A percentile compares a stretch with the other conserved stretches of the same genome.
Evolutionary conservation across 1,140 invertebrate genomes (phyloP).

Genomic region (Drosophila pectinifera): DNA sequence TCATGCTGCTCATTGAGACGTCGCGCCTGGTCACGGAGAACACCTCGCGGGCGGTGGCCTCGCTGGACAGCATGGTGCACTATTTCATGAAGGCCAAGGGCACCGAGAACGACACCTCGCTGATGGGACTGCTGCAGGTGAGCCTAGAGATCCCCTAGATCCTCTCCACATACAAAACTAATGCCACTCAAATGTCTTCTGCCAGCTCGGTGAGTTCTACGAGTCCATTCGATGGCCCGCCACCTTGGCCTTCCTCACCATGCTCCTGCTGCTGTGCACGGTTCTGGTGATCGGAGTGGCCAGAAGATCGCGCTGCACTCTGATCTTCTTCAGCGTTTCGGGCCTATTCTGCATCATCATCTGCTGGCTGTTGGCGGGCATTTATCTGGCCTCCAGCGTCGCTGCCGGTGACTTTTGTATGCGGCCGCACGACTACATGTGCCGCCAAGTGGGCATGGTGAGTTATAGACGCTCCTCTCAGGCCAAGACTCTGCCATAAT

Average conservation of each 20-base stretch:
- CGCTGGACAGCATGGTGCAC: conserved; percentile 86
- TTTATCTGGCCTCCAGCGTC: conserved; percentile 90
- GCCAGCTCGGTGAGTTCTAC: conserved; percentile 86
- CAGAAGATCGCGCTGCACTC: conserved; percentile 91
- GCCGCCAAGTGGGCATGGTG: conserved; percentile 84
- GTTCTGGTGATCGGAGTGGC: conserved; percentile 93
- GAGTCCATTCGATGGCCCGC: conserved; percentile 91
- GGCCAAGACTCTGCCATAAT: not conserved
- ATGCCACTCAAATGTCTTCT: too few relatives aligned
- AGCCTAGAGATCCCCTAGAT: not conserved
- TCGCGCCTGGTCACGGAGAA: conserved; percentile 89
- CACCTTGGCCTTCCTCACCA: conserved; percentile 91
- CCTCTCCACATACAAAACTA: too few relatives aligned
- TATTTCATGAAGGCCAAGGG: conserved; percentile 89
- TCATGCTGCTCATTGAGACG: conserved; percentile 88
- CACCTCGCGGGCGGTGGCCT: conserved; percentile 88
- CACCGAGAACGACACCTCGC: conserved; percentile 89
- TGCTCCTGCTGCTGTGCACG: conserved; percentile 91
- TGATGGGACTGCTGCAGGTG: conserved; percentile 88
- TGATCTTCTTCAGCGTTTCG: conserved; percentile 92
- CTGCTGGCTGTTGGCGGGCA: conserved; percentile 91
- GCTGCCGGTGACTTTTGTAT: conserved; percentile 91
- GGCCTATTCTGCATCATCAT: conserved; percentile 93
- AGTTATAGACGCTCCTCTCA: not conserved
- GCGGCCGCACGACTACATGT: conserved; percentile 87